Evolutionary conservation across 23 tunicate species (phyloP), one percentile per base, ranked within the genome.

Genomic region (Trididemnum miniatum): DNA sequence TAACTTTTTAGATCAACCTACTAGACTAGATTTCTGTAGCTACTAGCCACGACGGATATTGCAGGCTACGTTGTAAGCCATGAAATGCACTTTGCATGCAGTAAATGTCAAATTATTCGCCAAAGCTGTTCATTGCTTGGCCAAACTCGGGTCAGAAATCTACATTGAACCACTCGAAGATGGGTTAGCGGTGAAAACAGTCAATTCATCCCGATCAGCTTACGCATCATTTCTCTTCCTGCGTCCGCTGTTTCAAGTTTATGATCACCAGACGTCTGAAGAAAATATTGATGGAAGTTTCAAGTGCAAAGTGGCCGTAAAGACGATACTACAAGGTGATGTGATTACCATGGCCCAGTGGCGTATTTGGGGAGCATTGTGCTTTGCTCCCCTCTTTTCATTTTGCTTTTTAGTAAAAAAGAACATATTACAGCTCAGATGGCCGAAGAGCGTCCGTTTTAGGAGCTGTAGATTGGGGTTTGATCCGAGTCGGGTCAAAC

Each of bases 121-220:
- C 1, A 93, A 88, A 84, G 86, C 98, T 20, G 35, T 88, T 0
- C 98, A 93, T 63, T 93, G 87, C 50, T 51, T 93, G 0, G 92
- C 92, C 20, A 87, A 87, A 34, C 72, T 93, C 39, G 98, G 98
- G 2, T 39, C 44, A 29, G 92, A 93, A 34, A 84, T 93, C 28
- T 88, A 88, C 54, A 27, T 93, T 35, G 98, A 88, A 34, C 77
- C 81, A 12, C 40, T 82, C 39, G 89, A 88, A 50, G 67, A 44
- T 35, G 89, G 89, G 5, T 77, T 93, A 0, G 87, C 84, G 3
- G 40, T 93, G 23, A 93, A 93, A 39, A 93, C 98, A 15, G 89
- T 88, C 34, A 93, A 93, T 33, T 85, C 93, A 0, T 93, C 93
- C 2, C 80, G 98, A n/a, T 93, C 98, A 31, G 84, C 98, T 9